Evolutionary conservation across 1,140 invertebrate species (phyloP).

Genomic region (Eumeta japonica): DNA sequence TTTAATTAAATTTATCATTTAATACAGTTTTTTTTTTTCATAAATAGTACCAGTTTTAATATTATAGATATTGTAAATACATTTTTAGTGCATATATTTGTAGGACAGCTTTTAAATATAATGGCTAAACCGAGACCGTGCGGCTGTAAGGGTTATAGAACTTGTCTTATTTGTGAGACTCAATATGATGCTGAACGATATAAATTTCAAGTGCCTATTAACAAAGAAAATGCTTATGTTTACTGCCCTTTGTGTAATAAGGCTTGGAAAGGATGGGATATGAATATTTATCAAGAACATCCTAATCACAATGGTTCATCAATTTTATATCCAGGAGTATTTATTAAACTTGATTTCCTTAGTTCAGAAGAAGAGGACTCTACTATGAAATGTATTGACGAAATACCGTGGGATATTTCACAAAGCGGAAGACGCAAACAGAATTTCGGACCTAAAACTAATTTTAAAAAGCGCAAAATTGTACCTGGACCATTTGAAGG

Average conservation of each 20-base stretch:
- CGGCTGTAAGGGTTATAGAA: constrained; percentile 89
- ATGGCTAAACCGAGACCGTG: constrained; percentile 76
- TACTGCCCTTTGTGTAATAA: constrained; percentile 76
- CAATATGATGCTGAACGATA: constrained; percentile 63
- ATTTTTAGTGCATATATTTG: no score
- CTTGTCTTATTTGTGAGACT: constrained; percentile 82
- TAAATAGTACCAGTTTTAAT: no score
- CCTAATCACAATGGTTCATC: constrained; percentile 63
- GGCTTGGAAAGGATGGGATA: constrained; percentile 72
- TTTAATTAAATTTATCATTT: no score
- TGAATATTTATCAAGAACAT: constrained; percentile 62
- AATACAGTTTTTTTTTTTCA: no score
- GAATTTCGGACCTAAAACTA: constrained; percentile 98
- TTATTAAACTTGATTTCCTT: constrained; percentile 76
- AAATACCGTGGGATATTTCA: constrained; percentile 83
- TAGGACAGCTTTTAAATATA: no score
- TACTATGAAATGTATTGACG: constrained; percentile 74
- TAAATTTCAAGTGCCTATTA: constrained; percentile 28
- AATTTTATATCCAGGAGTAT: constrained; percentile 69
- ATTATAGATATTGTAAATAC: no score
- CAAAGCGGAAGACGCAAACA: constrained; percentile 96
- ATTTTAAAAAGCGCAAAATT: constrained; percentile 93
- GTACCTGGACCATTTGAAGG: constrained; percentile 79
- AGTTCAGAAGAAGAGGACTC: constrained; percentile 66
- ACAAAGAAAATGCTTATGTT: constrained; percentile 63